Evolutionary conservation across 2,113 vertebrate species (phyloP), one percentile per base, ranked within the genome.

Genomic region (Laterallus jamaicensis): DNA sequence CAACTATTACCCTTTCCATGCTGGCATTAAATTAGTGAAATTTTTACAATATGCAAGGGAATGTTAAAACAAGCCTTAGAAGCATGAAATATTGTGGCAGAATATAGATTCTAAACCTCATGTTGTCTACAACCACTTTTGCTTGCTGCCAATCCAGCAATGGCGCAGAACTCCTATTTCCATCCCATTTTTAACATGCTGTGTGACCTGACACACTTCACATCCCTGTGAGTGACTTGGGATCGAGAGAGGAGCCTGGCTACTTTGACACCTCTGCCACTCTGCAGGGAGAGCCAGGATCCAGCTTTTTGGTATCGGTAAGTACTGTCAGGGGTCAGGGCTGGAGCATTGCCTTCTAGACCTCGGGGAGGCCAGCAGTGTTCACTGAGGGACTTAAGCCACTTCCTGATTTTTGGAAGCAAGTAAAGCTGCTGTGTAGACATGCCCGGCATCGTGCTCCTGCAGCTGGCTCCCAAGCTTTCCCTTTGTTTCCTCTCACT

Each of bases 121-220:
- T 25, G 35, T 8, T 0, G 0, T 39, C 40, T 82, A 21, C 55
- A 83, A 6, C 22, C 2, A 0, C 11, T 74, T 73, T 17, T 55
- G 10, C 28, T 70, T 74, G n/a, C 22, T 60, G 13, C 44, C 13
- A 22, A 0, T 40, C 12, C 28, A 42, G 58, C 55, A 31, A 21
- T 21, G 18, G 17, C 28, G 12, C 37, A 84, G 56, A 82, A 9
- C 3, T 91, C 22, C 19, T 68, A 3, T 68, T 91, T 71, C 26
- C 10, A 9, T 14, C 11, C 7, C 4, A 0, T 4, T 80, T 86
- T 31, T 40, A 66, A 40, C 1, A 2, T 29, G 5, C 15, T 66
- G 0, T 10, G 24, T 83, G 71, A 69, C 21, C 35, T 86, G 39
- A 20, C 6, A 3, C 31, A 9, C 35, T 44, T 76, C n/a, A 32